phyloP scores from a whole-genome alignment of 1,140 invertebrate species.

The Saxidomus purpurata region DNA sequence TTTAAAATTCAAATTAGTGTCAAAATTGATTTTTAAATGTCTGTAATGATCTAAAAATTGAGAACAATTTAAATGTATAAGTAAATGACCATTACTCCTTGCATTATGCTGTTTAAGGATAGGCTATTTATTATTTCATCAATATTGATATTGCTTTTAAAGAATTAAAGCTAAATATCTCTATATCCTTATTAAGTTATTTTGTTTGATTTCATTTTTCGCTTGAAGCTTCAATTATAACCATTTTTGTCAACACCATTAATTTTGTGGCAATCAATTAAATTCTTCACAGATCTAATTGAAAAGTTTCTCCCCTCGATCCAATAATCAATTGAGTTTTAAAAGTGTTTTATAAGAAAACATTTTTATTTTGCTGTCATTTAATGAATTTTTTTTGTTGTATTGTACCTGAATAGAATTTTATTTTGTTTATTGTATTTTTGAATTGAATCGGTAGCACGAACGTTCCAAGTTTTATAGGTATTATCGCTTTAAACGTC shows the following conservation, averaged over 20 bases:
- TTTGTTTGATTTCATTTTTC: not conserved
- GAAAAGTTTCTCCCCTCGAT: not conserved
- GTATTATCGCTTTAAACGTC: not conserved
- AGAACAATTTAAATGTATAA: too few relatives aligned
- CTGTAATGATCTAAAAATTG: too few relatives aligned
- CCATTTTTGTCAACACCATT: constrained; percentile 20
- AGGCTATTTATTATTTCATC: too few relatives aligned
- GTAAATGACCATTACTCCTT: too few relatives aligned
- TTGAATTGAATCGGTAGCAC: constrained; percentile 23
- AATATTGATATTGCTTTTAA: not conserved
- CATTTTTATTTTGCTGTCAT: not conserved
- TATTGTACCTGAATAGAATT: not conserved
- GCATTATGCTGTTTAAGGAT: too few relatives aligned
- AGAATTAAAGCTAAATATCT: not conserved
- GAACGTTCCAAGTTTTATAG: constrained; percentile 19
- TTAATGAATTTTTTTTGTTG: constrained; percentile 3
- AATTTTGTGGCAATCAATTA: constrained; percentile 22
- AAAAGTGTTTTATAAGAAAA: constrained; percentile 5
- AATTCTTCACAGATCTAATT: constrained; percentile 6
- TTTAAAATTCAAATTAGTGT: too few relatives aligned
- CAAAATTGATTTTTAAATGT: too few relatives aligned
- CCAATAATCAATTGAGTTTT: constrained; percentile 20
- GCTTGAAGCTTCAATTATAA: not conserved
- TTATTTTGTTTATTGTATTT: constrained; percentile 21
- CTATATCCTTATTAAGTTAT: not conserved